Evolutionary conservation across 2,888 invertebrate genomes (phyloP), one percentile per base, ranked within the genome.

Genomic region (Physocephala rufipes): DNA sequence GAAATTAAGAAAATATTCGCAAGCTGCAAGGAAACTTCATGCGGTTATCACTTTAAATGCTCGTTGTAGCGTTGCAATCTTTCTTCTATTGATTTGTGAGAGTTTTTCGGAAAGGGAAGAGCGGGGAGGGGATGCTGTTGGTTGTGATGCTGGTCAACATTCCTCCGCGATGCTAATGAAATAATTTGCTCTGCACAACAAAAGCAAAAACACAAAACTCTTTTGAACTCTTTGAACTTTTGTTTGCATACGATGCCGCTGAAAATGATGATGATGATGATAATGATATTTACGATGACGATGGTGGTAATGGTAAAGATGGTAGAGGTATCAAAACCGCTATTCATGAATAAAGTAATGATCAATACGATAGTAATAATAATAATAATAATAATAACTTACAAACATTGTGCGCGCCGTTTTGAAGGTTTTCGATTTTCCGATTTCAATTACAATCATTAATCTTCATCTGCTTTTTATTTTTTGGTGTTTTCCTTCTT

Each of bases 161-260:
- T 28, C 49, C 19, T 16, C 49, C 49, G 26, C 19, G 13, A 19
- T 9, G 47, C n/a, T 51, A 65, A 47, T 65, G 65, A 65, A 65
- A 28, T 21, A 51, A 65, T 65, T 65, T 49, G 65, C 51, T 26
- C 26, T 49, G 47, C 63, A n/a, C 4, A 49, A 28, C 26, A 28
- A 19, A 21, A 21, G 36, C 36, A 19, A 51, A 15, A 16, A 49
- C 19, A 65, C 28, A 65, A 36, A 49, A n/a, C n/a, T n/a, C n/a
- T 19, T 15, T 65, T 65, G 65, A 65, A 65, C 65, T 30, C 66
- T 51, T 53, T 66, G 66, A 66, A 66, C 66, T 66, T 53, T 53
- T 30, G n/a, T 53, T 66, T 30, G 53, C 28, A 53, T 26, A 64
- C 15, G 28, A 36, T 36, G 9, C 9, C 36, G 36, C 4, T 36